Conservation (phyloP, 2,797 vertebrate genomes). For the Chrosomus eos region DNA sequence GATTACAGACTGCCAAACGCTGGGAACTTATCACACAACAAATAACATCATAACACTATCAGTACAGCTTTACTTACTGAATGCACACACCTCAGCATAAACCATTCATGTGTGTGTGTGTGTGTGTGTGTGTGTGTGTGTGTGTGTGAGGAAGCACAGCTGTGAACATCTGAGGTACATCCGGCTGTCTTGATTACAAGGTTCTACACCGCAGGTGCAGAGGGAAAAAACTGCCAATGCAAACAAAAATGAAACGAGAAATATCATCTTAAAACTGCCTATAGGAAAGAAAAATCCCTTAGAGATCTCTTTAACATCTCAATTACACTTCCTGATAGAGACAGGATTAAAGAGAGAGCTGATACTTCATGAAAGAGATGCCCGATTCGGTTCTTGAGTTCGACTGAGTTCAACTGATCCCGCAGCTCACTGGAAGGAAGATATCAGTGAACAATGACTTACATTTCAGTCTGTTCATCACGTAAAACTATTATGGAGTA, state of each 20-base stretch:
- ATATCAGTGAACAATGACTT: neutral
- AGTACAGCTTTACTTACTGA: slow-evolving; percentile 6
- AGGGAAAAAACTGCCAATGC: slow-evolving; percentile 50
- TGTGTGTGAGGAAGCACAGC: slow-evolving; percentile 3
- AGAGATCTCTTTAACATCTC: slow-evolving; percentile 10
- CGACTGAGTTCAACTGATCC: too few relatives aligned
- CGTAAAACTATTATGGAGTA: neutral
- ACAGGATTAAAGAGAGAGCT: neutral
- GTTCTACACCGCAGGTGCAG: slow-evolving; percentile 76
- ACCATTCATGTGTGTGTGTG: neutral
- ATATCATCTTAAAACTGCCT: neutral
- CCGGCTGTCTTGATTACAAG: slow-evolving; percentile 75
- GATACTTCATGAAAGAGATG: too few relatives aligned
- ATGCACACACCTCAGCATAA: neutral
- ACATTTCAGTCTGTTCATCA: neutral
- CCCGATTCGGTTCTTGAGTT: neutral
- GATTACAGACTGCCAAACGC: neutral
- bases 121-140: neutral
- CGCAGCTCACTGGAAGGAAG: neutral
- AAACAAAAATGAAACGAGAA: slow-evolving; percentile 64
- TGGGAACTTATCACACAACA: neutral
- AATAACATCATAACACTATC: neutral
- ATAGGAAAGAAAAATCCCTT: slow-evolving; percentile 11
- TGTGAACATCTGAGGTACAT: slow-evolving; percentile 17
- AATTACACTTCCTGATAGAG: neutral